Conservation (phyloP, 2,888 invertebrate species). For the Macrosiphum euphorbiae region DNA sequence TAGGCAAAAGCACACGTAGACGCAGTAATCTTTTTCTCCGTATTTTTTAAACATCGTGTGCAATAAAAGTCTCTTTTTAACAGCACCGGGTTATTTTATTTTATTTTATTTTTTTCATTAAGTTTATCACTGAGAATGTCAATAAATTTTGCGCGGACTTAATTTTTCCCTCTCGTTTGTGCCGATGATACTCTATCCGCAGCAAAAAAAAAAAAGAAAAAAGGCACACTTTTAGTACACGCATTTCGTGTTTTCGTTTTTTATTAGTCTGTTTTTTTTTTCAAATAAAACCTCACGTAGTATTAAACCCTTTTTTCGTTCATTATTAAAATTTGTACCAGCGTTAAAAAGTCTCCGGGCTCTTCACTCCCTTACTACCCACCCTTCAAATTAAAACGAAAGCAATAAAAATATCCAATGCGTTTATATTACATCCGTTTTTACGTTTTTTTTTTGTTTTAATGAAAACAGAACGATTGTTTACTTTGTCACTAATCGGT, state of each 20-base stretch:
- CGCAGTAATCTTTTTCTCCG: constrained; percentile 48
- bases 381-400: constrained; percentile 63
- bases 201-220: not conserved
- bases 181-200: constrained; percentile 39
- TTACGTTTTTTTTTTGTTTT: constrained; percentile 24
- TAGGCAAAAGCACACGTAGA: constrained; percentile 62
- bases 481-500: constrained; percentile 29
- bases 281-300: constrained; percentile 59
- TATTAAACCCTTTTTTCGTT: constrained; percentile 64
- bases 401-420: constrained; percentile 63
- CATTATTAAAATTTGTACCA: constrained; percentile 63
- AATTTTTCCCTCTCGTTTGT: constrained; percentile 60
- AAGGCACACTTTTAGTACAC: constrained; percentile 50
- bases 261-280: constrained; percentile 62
- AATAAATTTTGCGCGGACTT: constrained; percentile 63
- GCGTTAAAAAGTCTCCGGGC: constrained; percentile 62
- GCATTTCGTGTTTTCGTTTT: constrained; percentile 62
- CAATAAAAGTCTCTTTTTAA: constrained; percentile 63
- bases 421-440: constrained; percentile 55
- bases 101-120: constrained; percentile 50
- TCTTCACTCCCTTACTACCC: constrained; percentile 10
- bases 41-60: constrained; percentile 55
- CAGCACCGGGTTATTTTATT: constrained; percentile 22
- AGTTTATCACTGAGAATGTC: constrained; percentile 63
- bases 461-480: constrained; percentile 41